Percentiles rank a stretch among this genome's conserved stretches.
Evolutionary conservation across 2,797 vertebrate species (phyloP).

Genomic region (Amblyopsis hoosieri): DNA sequence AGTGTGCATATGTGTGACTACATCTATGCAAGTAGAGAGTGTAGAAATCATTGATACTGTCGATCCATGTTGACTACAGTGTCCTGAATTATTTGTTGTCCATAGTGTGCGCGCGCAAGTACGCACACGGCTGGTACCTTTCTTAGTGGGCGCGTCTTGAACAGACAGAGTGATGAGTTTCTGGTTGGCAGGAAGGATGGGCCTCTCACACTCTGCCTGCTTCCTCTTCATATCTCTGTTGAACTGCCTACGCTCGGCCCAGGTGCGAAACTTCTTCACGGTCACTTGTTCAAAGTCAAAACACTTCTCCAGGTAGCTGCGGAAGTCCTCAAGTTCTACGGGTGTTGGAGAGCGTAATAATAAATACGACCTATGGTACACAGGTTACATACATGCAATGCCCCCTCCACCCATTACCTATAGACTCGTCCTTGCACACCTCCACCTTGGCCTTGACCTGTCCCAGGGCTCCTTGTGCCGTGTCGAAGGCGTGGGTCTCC

Average conservation of each 20-base stretch:
- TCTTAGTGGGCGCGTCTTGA: constrained; percentile 96
- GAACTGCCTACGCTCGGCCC: constrained; percentile 97
- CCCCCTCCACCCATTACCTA: constrained; percentile 79
- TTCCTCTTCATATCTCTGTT: constrained; percentile 98
- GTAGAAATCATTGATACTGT: too few species aligned
- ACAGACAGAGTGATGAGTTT: constrained; percentile 98
- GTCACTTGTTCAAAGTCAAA: constrained; percentile 99
- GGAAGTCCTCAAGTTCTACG: constrained; percentile 93
- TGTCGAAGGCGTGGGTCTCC: constrained; percentile 74
- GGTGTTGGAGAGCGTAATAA: constrained; percentile 4
- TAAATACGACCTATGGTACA: too few species aligned
- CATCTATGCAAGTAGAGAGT: too few species aligned
- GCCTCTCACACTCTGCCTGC: constrained; percentile 94
- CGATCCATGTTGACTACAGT: too few species aligned
- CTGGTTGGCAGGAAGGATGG: constrained; percentile 96
- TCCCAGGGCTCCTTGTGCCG: constrained; percentile 88
- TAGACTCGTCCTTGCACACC: constrained; percentile 98
- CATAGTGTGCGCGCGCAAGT: neutral
- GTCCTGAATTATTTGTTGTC: neutral
- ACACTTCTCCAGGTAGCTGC: constrained; percentile 90
- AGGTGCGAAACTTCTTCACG: constrained; percentile 96
- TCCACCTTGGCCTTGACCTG: constrained; percentile 98
- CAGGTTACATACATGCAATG: too few species aligned
- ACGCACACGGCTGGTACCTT: constrained; percentile 75
- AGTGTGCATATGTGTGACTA: too few species aligned